Conservation (phyloP, 2,888 invertebrate species). For the Erebia ligea region DNA sequence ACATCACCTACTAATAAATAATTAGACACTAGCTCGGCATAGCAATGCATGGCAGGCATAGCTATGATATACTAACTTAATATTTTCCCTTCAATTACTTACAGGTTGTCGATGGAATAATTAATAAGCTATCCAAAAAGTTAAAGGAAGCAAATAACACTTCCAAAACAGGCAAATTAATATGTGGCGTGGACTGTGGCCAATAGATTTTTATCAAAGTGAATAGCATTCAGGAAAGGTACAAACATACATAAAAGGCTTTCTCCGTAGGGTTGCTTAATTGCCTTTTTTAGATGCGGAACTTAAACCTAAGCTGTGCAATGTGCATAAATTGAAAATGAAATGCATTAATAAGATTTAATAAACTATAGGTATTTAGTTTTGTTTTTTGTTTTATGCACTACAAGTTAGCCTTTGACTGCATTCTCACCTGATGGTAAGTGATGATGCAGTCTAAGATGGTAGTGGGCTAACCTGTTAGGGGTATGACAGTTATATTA, state of each 20-base stretch:
- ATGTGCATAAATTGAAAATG: not conserved
- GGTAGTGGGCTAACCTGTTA: too few species aligned
- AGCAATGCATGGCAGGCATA: too few species aligned
- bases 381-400: too few species aligned
- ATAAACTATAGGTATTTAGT: too few species aligned
- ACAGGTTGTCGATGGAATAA: not conserved
- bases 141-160: not conserved
- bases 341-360: not conserved
- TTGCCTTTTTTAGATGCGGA: constrained; percentile 24
- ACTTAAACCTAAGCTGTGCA: not conserved
- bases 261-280: constrained; percentile 19
- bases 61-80: not conserved
- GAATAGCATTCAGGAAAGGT: constrained; percentile 19
- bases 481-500: too few species aligned
- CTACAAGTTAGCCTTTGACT: too few species aligned
- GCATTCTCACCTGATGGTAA: too few species aligned
- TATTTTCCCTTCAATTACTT: not conserved
- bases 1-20: too few species aligned
- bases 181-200: constrained; percentile 2
- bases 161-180: constrained; percentile 14
- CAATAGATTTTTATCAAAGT: constrained; percentile 20
- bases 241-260: constrained; percentile 21
- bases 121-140: not conserved
- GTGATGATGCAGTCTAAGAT: too few species aligned
- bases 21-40: too few species aligned